A percentile compares a stretch with the other conserved stretches of the same genome.
These are phyloP conservation scores for Sminthurides aquaticus DNA, from an alignment of 2,888 invertebrate species.

Conservation along the genomic window DNA sequence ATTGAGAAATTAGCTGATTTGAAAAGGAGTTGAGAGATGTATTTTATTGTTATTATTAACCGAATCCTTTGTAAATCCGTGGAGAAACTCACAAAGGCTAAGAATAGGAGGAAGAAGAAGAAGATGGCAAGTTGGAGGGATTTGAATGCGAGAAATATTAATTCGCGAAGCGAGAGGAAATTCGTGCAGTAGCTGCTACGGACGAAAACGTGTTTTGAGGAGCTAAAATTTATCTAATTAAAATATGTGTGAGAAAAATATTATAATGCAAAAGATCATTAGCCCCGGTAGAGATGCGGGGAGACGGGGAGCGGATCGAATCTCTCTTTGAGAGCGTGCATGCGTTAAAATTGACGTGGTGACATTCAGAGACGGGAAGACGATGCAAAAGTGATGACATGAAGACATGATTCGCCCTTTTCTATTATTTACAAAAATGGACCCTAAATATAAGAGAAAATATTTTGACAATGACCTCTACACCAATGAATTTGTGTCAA, in stretches of 20 bases:
- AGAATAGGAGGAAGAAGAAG: too few relatives aligned
- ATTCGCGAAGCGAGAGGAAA: too few relatives aligned
- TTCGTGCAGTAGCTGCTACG: too few relatives aligned
- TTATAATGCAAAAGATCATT: not conserved
- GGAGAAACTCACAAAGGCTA: too few relatives aligned
- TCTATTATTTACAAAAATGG: not conserved
- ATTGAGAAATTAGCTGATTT: too few relatives aligned
- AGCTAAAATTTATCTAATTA: not conserved
- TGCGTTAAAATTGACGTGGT: not conserved
- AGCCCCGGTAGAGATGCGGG: not conserved
- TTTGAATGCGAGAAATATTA: too few relatives aligned
- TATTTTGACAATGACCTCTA: not conserved
- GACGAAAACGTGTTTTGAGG: too few relatives aligned
- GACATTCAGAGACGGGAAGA: not conserved
- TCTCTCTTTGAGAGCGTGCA: not conserved
- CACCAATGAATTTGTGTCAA: not conserved
- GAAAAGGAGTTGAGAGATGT: too few relatives aligned
- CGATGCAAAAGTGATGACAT: not conserved
- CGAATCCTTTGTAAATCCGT: too few relatives aligned
- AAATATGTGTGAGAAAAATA: not conserved
- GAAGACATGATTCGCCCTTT: not conserved
- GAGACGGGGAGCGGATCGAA: not conserved
- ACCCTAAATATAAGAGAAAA: not conserved
- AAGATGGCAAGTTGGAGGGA: too few relatives aligned
- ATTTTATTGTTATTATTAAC: too few relatives aligned